Base-by-base conservation (phyloP, 2,113 vertebrate species). In the Gymnorhina tibicen region DNA sequence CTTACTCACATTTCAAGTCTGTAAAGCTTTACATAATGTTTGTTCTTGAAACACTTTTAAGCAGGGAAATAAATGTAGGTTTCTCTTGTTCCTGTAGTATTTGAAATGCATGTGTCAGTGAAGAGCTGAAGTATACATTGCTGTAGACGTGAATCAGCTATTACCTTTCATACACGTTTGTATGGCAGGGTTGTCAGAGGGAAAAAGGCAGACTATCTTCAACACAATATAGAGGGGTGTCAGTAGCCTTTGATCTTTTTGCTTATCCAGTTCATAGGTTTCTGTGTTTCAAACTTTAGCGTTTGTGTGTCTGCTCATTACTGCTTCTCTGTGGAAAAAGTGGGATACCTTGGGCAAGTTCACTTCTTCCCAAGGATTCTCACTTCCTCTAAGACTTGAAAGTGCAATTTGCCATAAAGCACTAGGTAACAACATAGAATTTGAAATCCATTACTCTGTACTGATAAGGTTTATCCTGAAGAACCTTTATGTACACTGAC, bases 401-500 rank as follows among this genome's bases (percentile, higher is more conserved):
- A 95, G 89, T 92, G 79, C 96, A 94, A 96, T 89, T 97, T 85
- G 22, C 87, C 4, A 11, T 97, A 93, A 97, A 97, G 87, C 66
- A 46, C 91, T 94, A 79, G 81, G 92, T 94, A 91, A 95, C 87
- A 95, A 78, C 73, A 75, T 39, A 75, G 87, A 95, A 87, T 96
- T 95, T 93, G 89, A 97, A 96, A 91, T 94, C 72, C 90, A 95
- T 94, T 97, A 92, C 91, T 95, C 83, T 95, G 49, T 94, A 44
- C 56, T 87, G 67, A 95, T 97, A 96, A 95, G 87, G 81, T 95
- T 97, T 97, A 92, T 91, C 84, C 94, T 91, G 64, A 97, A 98
- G 96, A 96, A 95, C 89, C 94, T 97, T 89, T 95, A 91, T 91
- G 95, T 97, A 98, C 70, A 93, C 94, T 97, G 97, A 92, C 96